Base-by-base conservation (phyloP, 2,797 vertebrate genomes). In the Monodelphis domestica region DNA sequence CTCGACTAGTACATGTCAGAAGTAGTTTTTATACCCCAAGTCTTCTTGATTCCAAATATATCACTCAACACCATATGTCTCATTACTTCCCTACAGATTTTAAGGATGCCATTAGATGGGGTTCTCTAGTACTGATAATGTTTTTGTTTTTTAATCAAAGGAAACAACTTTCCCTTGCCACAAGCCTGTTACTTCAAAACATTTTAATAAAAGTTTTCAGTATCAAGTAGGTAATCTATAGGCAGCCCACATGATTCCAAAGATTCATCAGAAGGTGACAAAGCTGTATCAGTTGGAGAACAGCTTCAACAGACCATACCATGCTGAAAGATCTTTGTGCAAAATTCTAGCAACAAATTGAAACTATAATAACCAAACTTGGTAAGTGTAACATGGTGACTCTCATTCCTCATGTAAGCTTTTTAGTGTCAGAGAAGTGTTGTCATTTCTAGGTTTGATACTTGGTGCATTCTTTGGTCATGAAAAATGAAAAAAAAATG, bases 141-240 rank as follows among this genome's bases (percentile, higher is more conserved):
- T 38, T 87, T 52, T 88, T 38, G 84, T 52, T 88, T 4, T 57
- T 78, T 89, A 95, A 5, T 24, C 70, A 50, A n/a, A 84, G 38
- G 38, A 11, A 84, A 50, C 21, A 50, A 84, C 59, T 78, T 78
- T 45, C n/a, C 21, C 38, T 53, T 54, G n/a, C 28, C 28, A 50
- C 12, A 50, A 30, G 50, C 51, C 30, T 14, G 12, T 12, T 56
- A 30, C 33, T 53, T 92, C 78, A n/a, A 45, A 91, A 53, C 57
- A 12, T 88, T 88, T 63, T 45, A 55, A 50, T 54, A 56, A 53
- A 92, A 29, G 88, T n/a, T 95, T 91, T 57, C 95, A 29, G 53
- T 91, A 63, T 2, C 94, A 53, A 53, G 89, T 0, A 15, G 91
- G 51, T 14, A 50, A n/a, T 26, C 45, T 90, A 10, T 94, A 53